Conservation (phyloP, 2,888 invertebrate genomes). For the Saturnia japonica region DNA sequence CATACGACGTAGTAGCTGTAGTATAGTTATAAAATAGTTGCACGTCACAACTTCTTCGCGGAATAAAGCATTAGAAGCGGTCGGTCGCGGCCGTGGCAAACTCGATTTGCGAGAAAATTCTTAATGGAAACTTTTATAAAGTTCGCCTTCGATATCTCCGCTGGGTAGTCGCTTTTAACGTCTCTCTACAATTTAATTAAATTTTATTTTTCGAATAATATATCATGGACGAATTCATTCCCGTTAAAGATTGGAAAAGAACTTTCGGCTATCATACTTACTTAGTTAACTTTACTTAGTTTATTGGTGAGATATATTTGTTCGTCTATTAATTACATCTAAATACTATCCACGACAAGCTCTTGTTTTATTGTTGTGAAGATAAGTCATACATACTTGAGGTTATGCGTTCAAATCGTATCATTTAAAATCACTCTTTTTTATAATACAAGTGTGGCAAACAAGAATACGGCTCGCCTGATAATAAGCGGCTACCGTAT, state of each 20-base stretch:
- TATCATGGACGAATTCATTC: background rate
- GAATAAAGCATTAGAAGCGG: background rate
- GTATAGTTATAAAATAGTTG: background rate
- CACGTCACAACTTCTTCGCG: background rate
- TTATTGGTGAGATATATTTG: too few relatives aligned
- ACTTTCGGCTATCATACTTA: too few relatives aligned
- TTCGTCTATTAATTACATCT: too few relatives aligned
- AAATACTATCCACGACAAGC: too few relatives aligned
- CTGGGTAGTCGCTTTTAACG: background rate
- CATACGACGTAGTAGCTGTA: background rate
- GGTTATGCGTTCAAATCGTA: too few relatives aligned
- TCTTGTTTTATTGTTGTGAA: too few relatives aligned
- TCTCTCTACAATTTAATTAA: background rate
- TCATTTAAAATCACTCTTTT: too few relatives aligned
- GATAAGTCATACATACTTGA: too few relatives aligned
- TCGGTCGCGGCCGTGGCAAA: background rate
- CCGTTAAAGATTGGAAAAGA: background rate
- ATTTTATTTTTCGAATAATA: background rate
- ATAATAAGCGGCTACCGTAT: too few relatives aligned
- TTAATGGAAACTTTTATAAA: slow-evolving; percentile 7
- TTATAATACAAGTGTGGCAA: too few relatives aligned
- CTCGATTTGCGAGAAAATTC: background rate
- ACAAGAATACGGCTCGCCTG: too few relatives aligned
- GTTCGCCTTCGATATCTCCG: background rate
- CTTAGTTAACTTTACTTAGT: too few relatives aligned